These are phyloP conservation scores for Sebastes variabilis DNA, from an alignment of 2,797 vertebrate genomes.

Conservation along the genomic window DNA sequence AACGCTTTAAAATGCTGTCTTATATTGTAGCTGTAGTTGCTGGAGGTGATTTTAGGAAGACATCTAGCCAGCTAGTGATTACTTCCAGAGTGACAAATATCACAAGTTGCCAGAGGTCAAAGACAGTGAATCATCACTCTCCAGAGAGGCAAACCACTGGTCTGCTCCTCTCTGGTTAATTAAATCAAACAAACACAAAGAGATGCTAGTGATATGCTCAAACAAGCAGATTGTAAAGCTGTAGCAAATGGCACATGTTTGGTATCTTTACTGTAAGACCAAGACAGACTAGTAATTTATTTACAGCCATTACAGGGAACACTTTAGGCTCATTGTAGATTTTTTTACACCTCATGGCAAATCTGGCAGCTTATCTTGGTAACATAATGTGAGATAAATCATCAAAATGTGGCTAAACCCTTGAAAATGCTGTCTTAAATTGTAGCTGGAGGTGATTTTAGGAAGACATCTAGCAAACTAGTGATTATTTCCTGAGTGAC, in stretches of 20 bases:
- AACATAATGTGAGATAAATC: neutral
- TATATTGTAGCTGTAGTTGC: neutral
- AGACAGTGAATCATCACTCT: slow-evolving; percentile 28
- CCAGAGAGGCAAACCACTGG: neutral
- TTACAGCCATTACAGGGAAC: neutral
- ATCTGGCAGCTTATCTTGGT: neutral
- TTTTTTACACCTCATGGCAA: neutral
- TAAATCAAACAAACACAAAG: neutral
- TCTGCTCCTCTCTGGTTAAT: neutral
- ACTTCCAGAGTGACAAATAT: slow-evolving; percentile 11
- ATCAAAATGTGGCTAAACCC: neutral
- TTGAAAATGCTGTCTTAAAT: neutral
- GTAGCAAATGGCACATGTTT: neutral
- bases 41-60: no score
- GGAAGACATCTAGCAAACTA: no score
- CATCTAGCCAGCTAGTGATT: neutral
- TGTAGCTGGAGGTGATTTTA: neutral
- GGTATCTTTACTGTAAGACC: neutral
- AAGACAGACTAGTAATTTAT: neutral
- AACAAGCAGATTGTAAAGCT: neutral
- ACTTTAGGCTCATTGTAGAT: neutral
- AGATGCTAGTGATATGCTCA: neutral
- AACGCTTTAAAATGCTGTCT: neutral
- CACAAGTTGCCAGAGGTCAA: slow-evolving; percentile 32
- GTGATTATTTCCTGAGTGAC: neutral